Conservation (phyloP, 2,797 vertebrate genomes). For the Glossophaga mutica region DNA sequence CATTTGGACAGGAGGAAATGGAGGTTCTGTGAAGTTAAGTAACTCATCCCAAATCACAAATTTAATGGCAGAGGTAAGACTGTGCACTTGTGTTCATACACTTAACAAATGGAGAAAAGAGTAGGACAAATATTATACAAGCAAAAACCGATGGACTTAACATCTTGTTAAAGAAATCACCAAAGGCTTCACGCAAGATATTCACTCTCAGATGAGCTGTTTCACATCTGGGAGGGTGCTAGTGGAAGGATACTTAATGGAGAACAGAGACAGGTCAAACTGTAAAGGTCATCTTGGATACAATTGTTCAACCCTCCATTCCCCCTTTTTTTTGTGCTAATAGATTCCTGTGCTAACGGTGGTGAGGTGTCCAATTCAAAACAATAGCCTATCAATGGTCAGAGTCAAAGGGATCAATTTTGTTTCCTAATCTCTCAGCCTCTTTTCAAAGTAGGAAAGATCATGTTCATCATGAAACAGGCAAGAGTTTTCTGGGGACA, state of each 20-base stretch:
- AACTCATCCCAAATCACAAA: not conserved
- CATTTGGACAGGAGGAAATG: not conserved
- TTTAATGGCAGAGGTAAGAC: not conserved
- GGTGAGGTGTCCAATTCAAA: not conserved
- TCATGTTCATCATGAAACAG: not conserved
- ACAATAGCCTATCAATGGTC: not conserved
- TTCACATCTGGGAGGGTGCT: not conserved
- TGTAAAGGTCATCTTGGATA: not conserved
- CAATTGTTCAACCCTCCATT: not conserved
- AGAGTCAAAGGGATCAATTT: not conserved
- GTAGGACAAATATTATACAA: not conserved
- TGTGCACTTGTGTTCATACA: not conserved
- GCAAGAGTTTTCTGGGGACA: not conserved
- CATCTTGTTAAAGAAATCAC: not conserved
- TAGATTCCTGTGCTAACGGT: not conserved
- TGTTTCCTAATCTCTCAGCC: not conserved
- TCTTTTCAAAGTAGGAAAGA: not conserved
- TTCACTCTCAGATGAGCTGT: not conserved
- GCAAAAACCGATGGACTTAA: not conserved
- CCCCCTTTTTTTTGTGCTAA: not conserved
- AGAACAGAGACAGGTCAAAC: not conserved
- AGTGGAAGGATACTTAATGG: not conserved
- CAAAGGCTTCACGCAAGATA: not conserved
- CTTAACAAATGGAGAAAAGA: not conserved
- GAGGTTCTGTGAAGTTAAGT: not conserved